Evolutionary conservation across 2,888 invertebrate species (phyloP), one percentile per base, ranked within the genome.

Genomic region (Phytoseiulus persimilis): DNA sequence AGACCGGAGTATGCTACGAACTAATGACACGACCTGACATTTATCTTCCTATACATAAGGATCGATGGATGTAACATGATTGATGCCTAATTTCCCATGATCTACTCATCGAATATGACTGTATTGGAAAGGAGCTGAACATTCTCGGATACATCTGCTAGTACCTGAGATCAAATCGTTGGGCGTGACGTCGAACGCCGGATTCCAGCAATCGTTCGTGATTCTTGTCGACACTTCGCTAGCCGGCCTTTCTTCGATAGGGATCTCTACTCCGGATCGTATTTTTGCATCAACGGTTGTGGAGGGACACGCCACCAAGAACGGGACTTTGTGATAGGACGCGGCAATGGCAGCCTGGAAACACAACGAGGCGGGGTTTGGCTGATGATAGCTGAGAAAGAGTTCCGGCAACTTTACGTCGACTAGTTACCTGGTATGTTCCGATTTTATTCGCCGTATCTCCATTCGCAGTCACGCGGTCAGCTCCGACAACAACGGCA

Each of bases 401-500:
- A 3, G 39, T 9, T 39, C n/a, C n/a, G n/a, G n/a, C n/a, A n/a
- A n/a, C n/a, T n/a, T n/a, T n/a, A n/a, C 39, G 39, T 39, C 9
- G 3, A 39, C 9, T 6, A 39, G 3, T 39, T 9, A 94, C 94
- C 94, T 97, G 97, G 93, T 97, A 97, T 28, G 97, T 97, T 92
- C 98, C 99, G 92, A 99, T 98, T 94, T 99, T 99, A 93, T 99
- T 99, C 0, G 99, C 99, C 0, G 98, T 98, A 93, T 99, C 99
- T 0, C 99, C 99, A 93, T 99, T 99, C 0, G 95, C 95, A 28
- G 96, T 97, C 65, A 98, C 97, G 92, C 99, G 94, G 93, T 99
- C 99, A 89, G 99, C 99, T 31, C 99, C 99, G 32, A 98, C 98
- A n/a, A 99, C 95, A 11, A 99, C 97, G 0, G 97, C 98, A 83